phyloP scores from a whole-genome alignment of 2,797 vertebrate genomes.

The Pogonophryne albipinna region DNA sequence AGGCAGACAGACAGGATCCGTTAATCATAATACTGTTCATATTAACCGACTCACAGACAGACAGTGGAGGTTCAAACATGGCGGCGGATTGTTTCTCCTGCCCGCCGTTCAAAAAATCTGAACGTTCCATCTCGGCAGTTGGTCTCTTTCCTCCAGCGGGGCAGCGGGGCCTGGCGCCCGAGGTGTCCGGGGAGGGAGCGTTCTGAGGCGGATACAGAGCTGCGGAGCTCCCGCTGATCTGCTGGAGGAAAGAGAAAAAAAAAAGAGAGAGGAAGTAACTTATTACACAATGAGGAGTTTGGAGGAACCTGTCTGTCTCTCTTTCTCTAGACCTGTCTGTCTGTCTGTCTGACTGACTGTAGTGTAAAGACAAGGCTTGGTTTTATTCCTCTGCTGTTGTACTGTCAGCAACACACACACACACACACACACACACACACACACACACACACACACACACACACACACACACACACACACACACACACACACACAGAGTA shows the following conservation, averaged over 20 bases:
- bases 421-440: slow-evolving; percentile 24
- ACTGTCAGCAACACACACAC: slow-evolving; percentile 56
- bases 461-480: slow-evolving; percentile 21
- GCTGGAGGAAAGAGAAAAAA: slow-evolving; percentile 26
- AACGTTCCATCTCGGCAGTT: not conserved
- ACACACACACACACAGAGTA: slow-evolving; percentile 41
- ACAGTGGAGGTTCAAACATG: slow-evolving; percentile 22
- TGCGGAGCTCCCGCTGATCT: slow-evolving; percentile 53
- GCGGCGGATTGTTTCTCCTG: slow-evolving; percentile 16
- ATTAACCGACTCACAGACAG: not conserved
- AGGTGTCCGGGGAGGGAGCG: slow-evolving; percentile 36
- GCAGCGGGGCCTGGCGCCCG: slow-evolving; percentile 54
- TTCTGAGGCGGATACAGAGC: slow-evolving; percentile 39
- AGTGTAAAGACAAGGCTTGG: slow-evolving; percentile 44
- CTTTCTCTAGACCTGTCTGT: not conserved
- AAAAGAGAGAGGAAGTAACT: slow-evolving; percentile 50
- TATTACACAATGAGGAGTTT: slow-evolving; percentile 36
- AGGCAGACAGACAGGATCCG: slow-evolving; percentile 38
- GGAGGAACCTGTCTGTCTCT: slow-evolving; percentile 15
- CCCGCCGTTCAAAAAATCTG: slow-evolving; percentile 3
- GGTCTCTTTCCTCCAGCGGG: slow-evolving; percentile 23
- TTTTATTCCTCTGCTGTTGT: slow-evolving; percentile 54
- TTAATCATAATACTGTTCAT: slow-evolving; percentile 9
- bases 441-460: slow-evolving; percentile 17
- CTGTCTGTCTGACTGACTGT: slow-evolving; percentile 12